Evolutionary conservation across 1,140 invertebrate species (phyloP).

Genomic region (Ctenoplectra terminalis): DNA sequence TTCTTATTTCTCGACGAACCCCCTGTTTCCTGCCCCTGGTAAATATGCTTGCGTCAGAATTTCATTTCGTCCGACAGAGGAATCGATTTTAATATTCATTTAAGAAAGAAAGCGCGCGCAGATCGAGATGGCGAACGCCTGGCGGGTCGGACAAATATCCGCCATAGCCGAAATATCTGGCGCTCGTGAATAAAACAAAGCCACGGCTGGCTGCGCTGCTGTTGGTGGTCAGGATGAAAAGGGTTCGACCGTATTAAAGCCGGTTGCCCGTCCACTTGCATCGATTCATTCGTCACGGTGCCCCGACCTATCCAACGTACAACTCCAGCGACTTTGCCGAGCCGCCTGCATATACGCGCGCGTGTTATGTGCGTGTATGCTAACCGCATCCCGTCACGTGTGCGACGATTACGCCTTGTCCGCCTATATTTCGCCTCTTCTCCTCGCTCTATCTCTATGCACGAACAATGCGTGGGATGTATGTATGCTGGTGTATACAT

Average conservation of each 20-base stretch:
- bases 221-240: constrained; percentile 20
- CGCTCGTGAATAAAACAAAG: constrained; percentile 12
- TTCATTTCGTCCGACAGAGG: not conserved
- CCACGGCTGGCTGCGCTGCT: not conserved
- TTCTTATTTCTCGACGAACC: not conserved
- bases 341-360: not conserved
- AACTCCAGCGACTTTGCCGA: constrained; percentile 39
- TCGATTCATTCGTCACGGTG: constrained; percentile 50
- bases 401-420: not conserved
- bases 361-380: not conserved
- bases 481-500: too few relatives aligned
- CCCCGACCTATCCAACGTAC: constrained; percentile 58
- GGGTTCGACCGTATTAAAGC: constrained; percentile 32
- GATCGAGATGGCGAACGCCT: not conserved
- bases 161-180: not conserved
- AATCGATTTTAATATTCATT: not conserved
- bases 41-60: not conserved
- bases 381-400: constrained; percentile 36
- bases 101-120: not conserved
- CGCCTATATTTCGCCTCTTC: not conserved
- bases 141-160: not conserved
- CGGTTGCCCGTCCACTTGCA: constrained; percentile 22
- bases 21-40: not conserved
- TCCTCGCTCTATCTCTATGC: not conserved
- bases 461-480: not conserved